Percentiles rank a stretch among this genome's conserved stretches.
These are phyloP conservation scores for Myiotriccus ornatus DNA, from an alignment of 2,797 vertebrate genomes.

Conservation along the genomic window DNA sequence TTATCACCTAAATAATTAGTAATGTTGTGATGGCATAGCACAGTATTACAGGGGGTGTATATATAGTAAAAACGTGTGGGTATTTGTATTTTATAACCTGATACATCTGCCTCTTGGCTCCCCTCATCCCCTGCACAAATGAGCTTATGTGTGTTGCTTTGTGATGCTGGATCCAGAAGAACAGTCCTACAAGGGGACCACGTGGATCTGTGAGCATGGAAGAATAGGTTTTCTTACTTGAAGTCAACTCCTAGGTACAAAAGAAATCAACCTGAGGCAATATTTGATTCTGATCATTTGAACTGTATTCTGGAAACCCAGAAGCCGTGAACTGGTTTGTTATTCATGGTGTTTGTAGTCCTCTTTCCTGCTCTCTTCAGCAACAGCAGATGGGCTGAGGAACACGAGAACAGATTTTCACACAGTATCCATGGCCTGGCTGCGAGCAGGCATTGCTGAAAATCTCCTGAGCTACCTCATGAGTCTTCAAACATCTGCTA, in stretches of 20 bases:
- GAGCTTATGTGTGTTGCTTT: neutral
- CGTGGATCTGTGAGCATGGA: accelerated
- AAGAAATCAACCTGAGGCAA: neutral
- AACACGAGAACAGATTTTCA: neutral
- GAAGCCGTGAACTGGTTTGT: neutral
- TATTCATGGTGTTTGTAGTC: neutral
- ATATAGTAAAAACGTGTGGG: conserved; percentile 34
- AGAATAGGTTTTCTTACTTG: neutral
- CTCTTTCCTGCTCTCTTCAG: neutral
- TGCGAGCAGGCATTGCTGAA: neutral
- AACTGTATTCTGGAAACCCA: neutral
- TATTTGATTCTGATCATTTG: neutral
- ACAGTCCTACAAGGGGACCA: neutral
- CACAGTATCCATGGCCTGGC: neutral
- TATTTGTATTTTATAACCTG: conserved; percentile 35
- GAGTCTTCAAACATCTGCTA: neutral
- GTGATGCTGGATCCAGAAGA: neutral
- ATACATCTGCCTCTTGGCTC: neutral
- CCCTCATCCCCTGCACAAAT: neutral
- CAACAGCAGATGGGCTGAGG: neutral
- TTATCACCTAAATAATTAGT: conserved; percentile 54
- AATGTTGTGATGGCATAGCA: conserved; percentile 1
- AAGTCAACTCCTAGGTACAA: neutral
- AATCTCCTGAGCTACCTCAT: neutral
- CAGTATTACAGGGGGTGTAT: conserved; percentile 9